Percentiles rank a stretch among this genome's conserved stretches.
These are phyloP conservation scores for Anastatus disparis DNA, from an alignment of 1,140 invertebrate species.

Conservation along the genomic window DNA sequence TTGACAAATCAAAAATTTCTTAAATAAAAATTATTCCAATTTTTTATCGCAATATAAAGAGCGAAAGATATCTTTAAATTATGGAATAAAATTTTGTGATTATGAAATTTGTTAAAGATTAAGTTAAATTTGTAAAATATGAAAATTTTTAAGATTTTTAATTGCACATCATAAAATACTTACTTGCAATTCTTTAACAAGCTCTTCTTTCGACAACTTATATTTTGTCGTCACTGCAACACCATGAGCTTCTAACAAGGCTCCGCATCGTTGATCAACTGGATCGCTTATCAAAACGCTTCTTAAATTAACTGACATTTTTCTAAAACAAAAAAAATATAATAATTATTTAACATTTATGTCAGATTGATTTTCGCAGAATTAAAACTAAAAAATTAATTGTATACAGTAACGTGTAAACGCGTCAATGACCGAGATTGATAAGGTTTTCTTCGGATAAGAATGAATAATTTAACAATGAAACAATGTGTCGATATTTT, in stretches of 20 bases:
- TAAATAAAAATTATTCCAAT: too few relatives aligned
- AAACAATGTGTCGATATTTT: too few relatives aligned
- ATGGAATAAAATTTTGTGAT: too few relatives aligned
- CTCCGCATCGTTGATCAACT: conserved; percentile 85
- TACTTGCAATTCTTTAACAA: conserved; percentile 88
- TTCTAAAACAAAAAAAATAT: conserved; percentile 13
- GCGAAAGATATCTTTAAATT: too few relatives aligned
- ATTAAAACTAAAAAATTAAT: not conserved
- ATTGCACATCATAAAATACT: not conserved
- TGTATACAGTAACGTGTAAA: not conserved
- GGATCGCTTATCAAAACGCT: conserved; percentile 92
- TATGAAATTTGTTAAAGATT: too few relatives aligned
- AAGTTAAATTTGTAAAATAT: too few relatives aligned
- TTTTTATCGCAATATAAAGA: too few relatives aligned
- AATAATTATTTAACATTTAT: too few relatives aligned
- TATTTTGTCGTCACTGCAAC: conserved; percentile 85
- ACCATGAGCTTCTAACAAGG: conserved; percentile 80
- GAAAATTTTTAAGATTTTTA: not conserved
- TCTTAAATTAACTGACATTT: conserved; percentile 65
- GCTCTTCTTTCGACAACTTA: conserved; percentile 84
- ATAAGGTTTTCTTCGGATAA: not conserved
- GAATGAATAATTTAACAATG: too few relatives aligned
- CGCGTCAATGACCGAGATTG: not conserved
- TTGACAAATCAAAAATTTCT: too few relatives aligned
- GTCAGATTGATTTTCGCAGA: too few relatives aligned